These are phyloP conservation scores for Poecilia picta DNA, from an alignment of 2,797 vertebrate species.

Conservation along the genomic window DNA sequence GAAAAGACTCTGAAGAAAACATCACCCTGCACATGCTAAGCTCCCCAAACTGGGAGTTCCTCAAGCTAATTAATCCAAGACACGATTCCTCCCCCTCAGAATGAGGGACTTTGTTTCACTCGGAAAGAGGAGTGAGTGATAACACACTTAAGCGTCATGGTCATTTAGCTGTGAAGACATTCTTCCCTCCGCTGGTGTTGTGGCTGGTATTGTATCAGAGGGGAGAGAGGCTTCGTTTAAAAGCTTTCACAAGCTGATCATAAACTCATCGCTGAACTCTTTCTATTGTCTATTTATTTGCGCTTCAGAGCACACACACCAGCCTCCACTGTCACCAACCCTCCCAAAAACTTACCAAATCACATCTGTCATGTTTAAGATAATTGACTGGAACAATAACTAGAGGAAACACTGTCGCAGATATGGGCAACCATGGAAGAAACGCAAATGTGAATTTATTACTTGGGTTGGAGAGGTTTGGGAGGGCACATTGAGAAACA, in stretches of 20 bases:
- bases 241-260: slow-evolving; percentile 20
- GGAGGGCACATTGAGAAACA: slow-evolving; percentile 69
- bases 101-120: slow-evolving; percentile 37
- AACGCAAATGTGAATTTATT: slow-evolving; percentile 72
- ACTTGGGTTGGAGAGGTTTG: slow-evolving; percentile 66
- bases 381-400: slow-evolving; percentile 62
- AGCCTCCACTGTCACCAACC: not conserved
- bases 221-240: slow-evolving; percentile 20
- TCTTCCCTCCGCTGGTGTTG: slow-evolving; percentile 13
- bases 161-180: slow-evolving; percentile 31
- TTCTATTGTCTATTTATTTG: slow-evolving; percentile 39
- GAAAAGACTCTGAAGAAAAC: slow-evolving; percentile 83
- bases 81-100: slow-evolving; percentile 54
- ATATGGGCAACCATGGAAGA: slow-evolving; percentile 69
- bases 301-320: slow-evolving; percentile 5
- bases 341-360: slow-evolving; percentile 25
- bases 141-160: slow-evolving; percentile 51
- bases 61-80: slow-evolving; percentile 85
- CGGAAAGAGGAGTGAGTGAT: slow-evolving; percentile 47
- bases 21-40: slow-evolving; percentile 80
- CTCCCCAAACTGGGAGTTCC: slow-evolving; percentile 81
- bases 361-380: slow-evolving; percentile 48
- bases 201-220: slow-evolving; percentile 19
- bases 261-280: slow-evolving; percentile 17
- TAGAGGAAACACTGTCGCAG: slow-evolving; percentile 52